Conservation (phyloP, 92 coral and sea anemone species). For the Parazoanthus swiftii region DNA sequence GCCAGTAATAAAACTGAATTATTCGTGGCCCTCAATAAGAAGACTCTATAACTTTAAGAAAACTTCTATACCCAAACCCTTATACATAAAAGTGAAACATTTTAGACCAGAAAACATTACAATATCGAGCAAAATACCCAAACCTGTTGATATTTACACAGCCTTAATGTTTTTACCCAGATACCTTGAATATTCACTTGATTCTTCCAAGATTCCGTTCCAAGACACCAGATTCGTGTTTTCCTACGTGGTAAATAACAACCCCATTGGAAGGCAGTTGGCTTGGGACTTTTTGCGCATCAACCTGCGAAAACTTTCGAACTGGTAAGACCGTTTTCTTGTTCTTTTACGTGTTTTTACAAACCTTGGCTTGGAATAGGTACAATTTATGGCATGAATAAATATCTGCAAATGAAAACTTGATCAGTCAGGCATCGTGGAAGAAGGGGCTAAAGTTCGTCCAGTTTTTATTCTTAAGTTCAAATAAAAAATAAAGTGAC, state of each 20-base stretch:
- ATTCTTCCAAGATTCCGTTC: slow-evolving; percentile 46
- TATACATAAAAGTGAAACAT: too few species aligned
- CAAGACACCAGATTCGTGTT: slow-evolving; percentile 41
- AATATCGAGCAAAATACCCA: too few species aligned
- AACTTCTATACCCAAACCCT: too few species aligned
- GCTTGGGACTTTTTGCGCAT: slow-evolving; percentile 67
- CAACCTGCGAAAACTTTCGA: slow-evolving; percentile 45
- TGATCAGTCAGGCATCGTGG: too few species aligned
- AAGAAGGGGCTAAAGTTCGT: too few species aligned
- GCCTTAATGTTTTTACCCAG: slow-evolving; percentile 20
- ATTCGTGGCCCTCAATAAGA: too few species aligned
- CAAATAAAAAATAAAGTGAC: too few species aligned
- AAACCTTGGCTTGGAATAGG: not conserved
- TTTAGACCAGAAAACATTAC: too few species aligned
- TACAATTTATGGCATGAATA: not conserved
- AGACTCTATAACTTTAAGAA: too few species aligned
- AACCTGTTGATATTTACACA: not conserved
- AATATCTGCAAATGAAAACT: not conserved
- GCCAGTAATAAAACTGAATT: too few species aligned
- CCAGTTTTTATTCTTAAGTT: too few species aligned
- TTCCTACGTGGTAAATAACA: slow-evolving; percentile 45
- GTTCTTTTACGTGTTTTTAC: not conserved
- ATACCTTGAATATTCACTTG: slow-evolving; percentile 65
- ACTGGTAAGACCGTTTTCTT: slow-evolving; percentile 41
- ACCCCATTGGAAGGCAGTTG: slow-evolving; percentile 60